Evolutionary conservation across 1,140 invertebrate species (phyloP).

Genomic region (Heterodera carotae): DNA sequence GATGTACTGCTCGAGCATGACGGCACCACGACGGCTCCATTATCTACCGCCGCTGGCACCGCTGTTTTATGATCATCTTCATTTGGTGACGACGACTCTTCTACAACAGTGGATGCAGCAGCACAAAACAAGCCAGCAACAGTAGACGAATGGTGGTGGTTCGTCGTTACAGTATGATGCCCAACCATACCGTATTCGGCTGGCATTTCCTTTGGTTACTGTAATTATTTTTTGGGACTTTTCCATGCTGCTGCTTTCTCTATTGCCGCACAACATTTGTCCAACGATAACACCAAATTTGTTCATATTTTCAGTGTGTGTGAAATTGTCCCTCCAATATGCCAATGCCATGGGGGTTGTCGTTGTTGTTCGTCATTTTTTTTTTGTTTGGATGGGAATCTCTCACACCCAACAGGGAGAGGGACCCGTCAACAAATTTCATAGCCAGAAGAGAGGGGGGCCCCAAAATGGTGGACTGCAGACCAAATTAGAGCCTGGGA

Average conservation of each 20-base stretch:
- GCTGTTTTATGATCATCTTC: no score
- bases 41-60: background rate
- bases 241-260: no score
- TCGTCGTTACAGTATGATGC: no score
- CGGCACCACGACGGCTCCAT: background rate
- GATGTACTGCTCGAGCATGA: background rate
- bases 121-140: no score
- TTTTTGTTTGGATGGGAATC: conserved; percentile 19
- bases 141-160: no score
- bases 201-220: background rate
- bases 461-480: background rate
- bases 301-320: background rate
- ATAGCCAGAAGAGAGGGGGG: background rate
- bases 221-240: no score
- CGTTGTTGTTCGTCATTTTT: background rate
- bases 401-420: conserved; percentile 13
- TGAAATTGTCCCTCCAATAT: background rate
- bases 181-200: background rate
- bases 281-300: no score
- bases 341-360: background rate
- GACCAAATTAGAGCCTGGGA: background rate
- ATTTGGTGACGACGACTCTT: no score
- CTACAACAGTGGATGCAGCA: no score
- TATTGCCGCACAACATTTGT: no score
- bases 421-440: background rate